Evolutionary conservation across 1,140 invertebrate species (phyloP).

Genomic region (Drosophila tani): DNA sequence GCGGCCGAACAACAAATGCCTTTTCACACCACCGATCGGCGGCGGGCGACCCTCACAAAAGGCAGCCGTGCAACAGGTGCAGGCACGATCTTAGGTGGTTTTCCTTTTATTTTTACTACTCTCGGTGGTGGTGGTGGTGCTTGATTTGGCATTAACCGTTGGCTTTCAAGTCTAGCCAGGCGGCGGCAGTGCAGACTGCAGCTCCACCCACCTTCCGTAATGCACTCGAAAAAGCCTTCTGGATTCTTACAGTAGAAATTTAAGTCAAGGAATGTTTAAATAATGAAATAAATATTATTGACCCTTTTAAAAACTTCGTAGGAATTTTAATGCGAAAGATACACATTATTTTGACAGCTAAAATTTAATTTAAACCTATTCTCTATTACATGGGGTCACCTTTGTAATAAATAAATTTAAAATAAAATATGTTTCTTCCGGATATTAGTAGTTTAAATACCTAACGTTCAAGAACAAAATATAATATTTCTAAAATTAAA

Average conservation of each 20-base stretch:
- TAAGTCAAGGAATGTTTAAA: too few species aligned
- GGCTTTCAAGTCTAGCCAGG: conserved; percentile 37
- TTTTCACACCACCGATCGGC: conserved; percentile 67
- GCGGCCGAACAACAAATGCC: conserved; percentile 67
- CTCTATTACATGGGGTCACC: too few species aligned
- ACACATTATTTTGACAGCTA: too few species aligned
- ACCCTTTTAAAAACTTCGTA: too few species aligned
- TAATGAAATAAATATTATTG: too few species aligned
- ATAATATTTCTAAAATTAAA: background rate
- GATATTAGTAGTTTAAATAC: too few species aligned
- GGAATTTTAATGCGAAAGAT: too few species aligned
- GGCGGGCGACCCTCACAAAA: conserved; percentile 20
- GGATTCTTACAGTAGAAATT: background rate
- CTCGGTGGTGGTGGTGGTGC: conserved; percentile 11
- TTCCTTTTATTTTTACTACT: conserved; percentile 9
- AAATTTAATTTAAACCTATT: too few species aligned
- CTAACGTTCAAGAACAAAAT: background rate
- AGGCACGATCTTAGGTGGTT: conserved; percentile 54
- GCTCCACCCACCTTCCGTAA: conserved; percentile 34
- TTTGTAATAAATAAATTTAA: too few species aligned
- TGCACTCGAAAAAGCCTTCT: background rate
- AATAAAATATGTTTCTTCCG: too few species aligned
- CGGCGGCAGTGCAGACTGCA: background rate
- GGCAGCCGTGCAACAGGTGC: conserved; percentile 58
- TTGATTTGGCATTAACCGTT: conserved; percentile 55